These are phyloP conservation scores for Monopterus albus DNA, from an alignment of 2,113 vertebrate genomes.

Conservation along the genomic window DNA sequence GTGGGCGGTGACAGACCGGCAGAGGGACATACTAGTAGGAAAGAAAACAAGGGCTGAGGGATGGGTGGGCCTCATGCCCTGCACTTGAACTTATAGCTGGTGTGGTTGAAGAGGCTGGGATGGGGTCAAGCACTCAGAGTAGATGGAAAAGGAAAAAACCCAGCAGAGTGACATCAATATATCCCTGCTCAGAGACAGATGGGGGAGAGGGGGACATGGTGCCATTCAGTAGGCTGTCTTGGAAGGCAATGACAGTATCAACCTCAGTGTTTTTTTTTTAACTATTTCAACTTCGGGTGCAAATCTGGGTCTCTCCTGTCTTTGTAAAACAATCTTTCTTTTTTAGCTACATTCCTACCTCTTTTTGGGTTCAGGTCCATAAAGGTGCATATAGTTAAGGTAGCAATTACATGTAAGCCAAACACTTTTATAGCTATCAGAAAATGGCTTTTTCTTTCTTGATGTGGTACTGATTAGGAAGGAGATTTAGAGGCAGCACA, in stretches of 20 bases:
- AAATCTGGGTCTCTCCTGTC: not conserved
- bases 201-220: conserved; percentile 8
- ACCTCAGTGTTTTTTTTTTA: not conserved
- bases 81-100: conserved; percentile 76
- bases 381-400: not conserved
- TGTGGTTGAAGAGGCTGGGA: conserved; percentile 54
- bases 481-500: conserved; percentile 1
- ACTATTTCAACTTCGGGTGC: not conserved
- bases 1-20: not conserved
- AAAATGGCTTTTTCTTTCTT: not conserved
- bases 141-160: conserved; percentile 43
- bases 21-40: conserved; percentile 36
- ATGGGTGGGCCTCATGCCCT: conserved; percentile 70
- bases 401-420: not conserved
- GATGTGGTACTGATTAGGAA: not conserved
- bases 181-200: conserved; percentile 30
- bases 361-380: not conserved
- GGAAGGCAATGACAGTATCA: conserved; percentile 8
- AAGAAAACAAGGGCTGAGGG: conserved; percentile 38
- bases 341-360: not conserved
- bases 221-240: conserved; percentile 39
- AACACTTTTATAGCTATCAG: not conserved
- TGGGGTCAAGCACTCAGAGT: conserved; percentile 52
- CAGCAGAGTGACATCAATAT: conserved; percentile 55
- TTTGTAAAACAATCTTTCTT: not conserved